Base-by-base conservation (phyloP, 2,113 vertebrate species). In the Cyprinodon brontotheroides region DNA sequence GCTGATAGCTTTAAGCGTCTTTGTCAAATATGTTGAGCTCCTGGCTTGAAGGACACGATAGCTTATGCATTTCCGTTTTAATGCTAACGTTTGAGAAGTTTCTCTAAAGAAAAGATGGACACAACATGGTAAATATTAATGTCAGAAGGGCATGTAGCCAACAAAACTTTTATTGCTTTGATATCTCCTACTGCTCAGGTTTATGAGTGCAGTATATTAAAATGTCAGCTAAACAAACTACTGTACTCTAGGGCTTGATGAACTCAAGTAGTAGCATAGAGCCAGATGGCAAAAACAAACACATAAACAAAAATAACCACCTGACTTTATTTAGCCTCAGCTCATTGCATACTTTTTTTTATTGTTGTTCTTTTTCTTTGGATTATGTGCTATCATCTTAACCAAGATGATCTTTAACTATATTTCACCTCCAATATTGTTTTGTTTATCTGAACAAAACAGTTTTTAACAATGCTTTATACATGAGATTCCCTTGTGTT, bases 1-100 rank as follows among this genome's bases (percentile, higher is more conserved):
- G 90, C 88, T 91, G 88, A 82, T 89, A 75, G 78, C 76, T 83
- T 86, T 87, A 85, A 83, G 84, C 74, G 79, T 81, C 78, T 83
- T 91, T 86, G 84, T 88, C 78, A 74, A 81, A 86, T 80, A 75
- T 78, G 70, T 85, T 75, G 39, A 50, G 50, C 76, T 70, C 59
- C 74, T 81, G 84, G 75, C 84, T 79, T 60, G 41, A 75, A 79
- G 80, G 59, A 74, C 72, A 72, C 77, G 68, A 66, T 74, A 80
- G 84, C 77, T 83, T 79, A 75, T 81, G 61, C 61, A 47, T 67
- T 70, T 53, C 62, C 15, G 40, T 61, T 81, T 57, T 66, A 63
- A 76, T 68, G 77, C 72, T 65, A 38, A 47, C 64, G 64, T 10
- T 77, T 60, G 45, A 20, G 66, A 65, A 47, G 10, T 38, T 70